Base-by-base conservation (phyloP, 2,888 invertebrate genomes). In the Netelia virgata region DNA sequence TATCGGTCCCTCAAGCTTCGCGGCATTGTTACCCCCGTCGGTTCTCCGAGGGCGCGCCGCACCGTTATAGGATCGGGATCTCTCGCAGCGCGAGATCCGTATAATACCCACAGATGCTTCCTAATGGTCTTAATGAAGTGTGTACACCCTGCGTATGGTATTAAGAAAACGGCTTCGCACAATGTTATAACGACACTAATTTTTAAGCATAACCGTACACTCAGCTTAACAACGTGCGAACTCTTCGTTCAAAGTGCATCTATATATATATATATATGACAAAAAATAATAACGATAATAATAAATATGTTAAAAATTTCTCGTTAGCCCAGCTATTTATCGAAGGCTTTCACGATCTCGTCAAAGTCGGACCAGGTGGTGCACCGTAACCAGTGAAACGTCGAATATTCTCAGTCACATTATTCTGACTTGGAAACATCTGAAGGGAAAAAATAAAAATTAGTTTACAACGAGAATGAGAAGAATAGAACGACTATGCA, bases 161-260 rank as follows among this genome's bases (percentile, higher is more conserved):
- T 88, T 88, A 88, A 84, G 83, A 36, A 78, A 87, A 88, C 89
- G 66, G 86, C 53, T 20, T 47, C 59, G 72, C 74, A 69, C 82
- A 55, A 63, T 74, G 86, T 90, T 88, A 90, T 90, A 91, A 92
- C 91, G 90, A 91, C 89, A 91, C 92, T 93, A 93, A 93, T 93
- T 93, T 92, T 92, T 93, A 91, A 93, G 93, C 93, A 93, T 93
- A 93, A 92, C 90, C 88, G 87, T 91, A 93, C 93, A 93, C 92
- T 93, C 91, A 91, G 91, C 89, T 93, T 93, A 92, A 93, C 93
- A 92, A 91, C 93, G 93, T 93, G 93, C 93, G 93, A 93, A 93
- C 91, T 61, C 28, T 82, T 74, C 70, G 20, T 6, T n/a, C 18
- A 3, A 53, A 69, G 9, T 59, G 43, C 69, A 23, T 2, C 1